Evolutionary conservation across 1,140 invertebrate species (phyloP).

Genomic region (Berghia stephanieae): DNA sequence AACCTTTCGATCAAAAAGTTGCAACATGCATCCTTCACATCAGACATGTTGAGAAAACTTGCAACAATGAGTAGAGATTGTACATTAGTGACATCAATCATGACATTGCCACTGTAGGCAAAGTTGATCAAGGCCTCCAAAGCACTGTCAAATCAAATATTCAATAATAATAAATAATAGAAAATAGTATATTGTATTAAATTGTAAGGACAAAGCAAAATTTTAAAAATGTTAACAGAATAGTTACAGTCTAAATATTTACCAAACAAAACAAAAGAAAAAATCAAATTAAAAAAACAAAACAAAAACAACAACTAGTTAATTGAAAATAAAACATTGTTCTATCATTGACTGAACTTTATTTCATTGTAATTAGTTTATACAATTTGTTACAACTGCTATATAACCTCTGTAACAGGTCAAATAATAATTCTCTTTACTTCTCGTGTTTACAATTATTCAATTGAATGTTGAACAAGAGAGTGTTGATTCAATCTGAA

Average conservation of each 20-base stretch:
- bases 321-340: too few species aligned
- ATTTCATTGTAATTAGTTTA: too few species aligned
- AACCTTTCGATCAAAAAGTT: conserved; percentile 77
- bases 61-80: conserved; percentile 88
- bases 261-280: background rate
- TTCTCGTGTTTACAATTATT: too few species aligned
- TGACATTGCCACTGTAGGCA: conserved; percentile 84
- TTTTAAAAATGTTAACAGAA: too few species aligned
- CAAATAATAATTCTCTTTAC: too few species aligned
- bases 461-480: too few species aligned
- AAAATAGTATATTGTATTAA: background rate
- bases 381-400: too few species aligned
- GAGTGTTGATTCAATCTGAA: too few species aligned
- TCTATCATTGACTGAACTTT: too few species aligned
- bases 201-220: background rate
- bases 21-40: conserved; percentile 86
- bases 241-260: too few species aligned
- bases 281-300: background rate
- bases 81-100: conserved; percentile 83
- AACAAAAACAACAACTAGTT: background rate
- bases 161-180: conserved; percentile 24
- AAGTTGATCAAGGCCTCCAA: conserved; percentile 87
- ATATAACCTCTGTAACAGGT: too few species aligned
- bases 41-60: conserved; percentile 83
- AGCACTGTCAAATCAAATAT: too few species aligned